Base-by-base conservation (phyloP, 1,140 invertebrate genomes). In the Heliconius himera region DNA sequence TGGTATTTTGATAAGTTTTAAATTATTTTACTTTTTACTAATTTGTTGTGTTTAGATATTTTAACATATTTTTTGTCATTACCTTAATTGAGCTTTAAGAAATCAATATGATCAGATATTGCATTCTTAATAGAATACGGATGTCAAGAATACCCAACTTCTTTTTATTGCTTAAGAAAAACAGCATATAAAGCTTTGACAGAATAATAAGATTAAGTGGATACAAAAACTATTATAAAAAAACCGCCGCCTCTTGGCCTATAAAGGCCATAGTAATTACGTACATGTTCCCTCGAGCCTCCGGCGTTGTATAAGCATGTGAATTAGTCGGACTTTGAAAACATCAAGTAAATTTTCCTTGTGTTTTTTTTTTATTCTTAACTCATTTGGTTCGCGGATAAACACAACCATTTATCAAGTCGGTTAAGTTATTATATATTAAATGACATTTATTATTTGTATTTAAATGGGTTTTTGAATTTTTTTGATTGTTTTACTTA, bases 261-360 rank as follows among this genome's bases (percentile, higher is more conserved):
- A 75, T 76, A 76, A 80, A 80, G 74, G 78, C 78, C 66, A 73
- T 33, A 73, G 78, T 80, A 80, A 80, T 80, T 75, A 79, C 77
- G 60, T 38, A 78, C 73, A 73, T 78, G 51, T 78, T 73, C 26
- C 66, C 20, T 38, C 33, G 8, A 70, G 78, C 72, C 78, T 78
- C 54, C 46, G 76, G 71, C 76, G 38, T 66, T 66, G 60, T 66
- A 78, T 78, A 73, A 51, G 46, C 60, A 74, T 46, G 66, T 60
- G 74, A 79, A 76, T 79, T 79, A 79, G 78, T 54, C 78, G 46
- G 49, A 75, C 78, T 75, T 75, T 79, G 74, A 79, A 79, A 73
- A 38, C 38, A 74, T 74, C 75, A 76, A 79, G 66, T 75, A 6
- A 56, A 70, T 79, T 79, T 70, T 79, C 78, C 74, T 79, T 56